Conservation (phyloP, 2,888 invertebrate species). For the Agonopterix alstromeriana region DNA sequence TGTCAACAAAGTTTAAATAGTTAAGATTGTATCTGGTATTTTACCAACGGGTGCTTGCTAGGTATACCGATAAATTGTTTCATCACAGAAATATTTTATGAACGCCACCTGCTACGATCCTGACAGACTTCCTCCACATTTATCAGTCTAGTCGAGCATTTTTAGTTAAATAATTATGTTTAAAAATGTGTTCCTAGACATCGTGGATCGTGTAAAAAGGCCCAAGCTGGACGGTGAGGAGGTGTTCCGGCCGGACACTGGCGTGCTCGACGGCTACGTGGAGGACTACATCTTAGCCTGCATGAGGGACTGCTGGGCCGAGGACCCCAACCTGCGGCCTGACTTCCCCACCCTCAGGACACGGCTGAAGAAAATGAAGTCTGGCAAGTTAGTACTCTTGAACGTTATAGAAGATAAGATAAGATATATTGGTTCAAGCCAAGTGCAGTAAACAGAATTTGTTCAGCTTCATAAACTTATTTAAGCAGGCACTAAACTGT, state of each 20-base stretch:
- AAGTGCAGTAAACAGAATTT: background rate
- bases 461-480: background rate
- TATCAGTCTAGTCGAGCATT: too few relatives aligned
- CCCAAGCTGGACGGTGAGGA: conserved; percentile 81
- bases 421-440: too few relatives aligned
- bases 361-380: conserved; percentile 91
- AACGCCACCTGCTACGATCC: too few relatives aligned
- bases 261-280: conserved; percentile 81
- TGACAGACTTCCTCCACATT: too few relatives aligned
- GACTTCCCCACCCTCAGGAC: conserved; percentile 88
- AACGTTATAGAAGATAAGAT: too few relatives aligned
- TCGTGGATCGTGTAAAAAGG: conserved; percentile 88
- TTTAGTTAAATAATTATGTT: background rate
- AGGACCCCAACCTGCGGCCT: conserved; percentile 88
- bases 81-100: too few relatives aligned
- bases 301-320: conserved; percentile 94
- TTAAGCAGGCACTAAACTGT: too few relatives aligned
- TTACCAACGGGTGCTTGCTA: too few relatives aligned
- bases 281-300: conserved; percentile 88
- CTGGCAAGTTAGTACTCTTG: conserved; percentile 85
- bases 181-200: conserved; percentile 75
- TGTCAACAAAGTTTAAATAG: too few relatives aligned
- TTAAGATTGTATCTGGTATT: too few relatives aligned
- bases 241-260: conserved; percentile 87
- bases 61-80: too few relatives aligned